Conservation (phyloP, 2,797 vertebrate genomes). For the Synanceia verrucosa region DNA sequence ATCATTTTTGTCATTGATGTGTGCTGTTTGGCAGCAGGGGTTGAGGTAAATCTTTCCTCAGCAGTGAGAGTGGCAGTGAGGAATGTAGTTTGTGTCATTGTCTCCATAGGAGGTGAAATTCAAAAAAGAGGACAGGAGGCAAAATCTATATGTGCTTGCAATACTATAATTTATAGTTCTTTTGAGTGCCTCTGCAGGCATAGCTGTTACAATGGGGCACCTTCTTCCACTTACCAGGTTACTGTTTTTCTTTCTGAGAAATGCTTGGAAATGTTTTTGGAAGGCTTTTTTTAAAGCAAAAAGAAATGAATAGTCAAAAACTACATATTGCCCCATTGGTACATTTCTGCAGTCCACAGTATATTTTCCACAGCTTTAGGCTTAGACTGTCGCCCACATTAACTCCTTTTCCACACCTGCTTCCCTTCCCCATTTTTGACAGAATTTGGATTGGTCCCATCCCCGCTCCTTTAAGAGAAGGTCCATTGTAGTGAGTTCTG, state of each 20-base stretch:
- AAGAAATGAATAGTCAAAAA: neutral
- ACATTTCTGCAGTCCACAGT: neutral
- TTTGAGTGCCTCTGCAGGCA: constrained; percentile 4
- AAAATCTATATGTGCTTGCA: neutral
- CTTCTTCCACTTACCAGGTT: neutral
- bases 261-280: neutral
- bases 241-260: constrained; percentile 21
- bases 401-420: constrained; percentile 50
- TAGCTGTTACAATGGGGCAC: neutral
- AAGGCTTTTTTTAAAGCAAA: neutral
- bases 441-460: constrained; percentile 74
- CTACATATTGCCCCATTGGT: too few relatives aligned
- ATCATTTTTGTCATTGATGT: constrained; percentile 19
- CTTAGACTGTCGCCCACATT: constrained; percentile 24
- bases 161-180: constrained; percentile 20
- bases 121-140: constrained; percentile 1
- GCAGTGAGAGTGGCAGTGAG: neutral
- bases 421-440: constrained; percentile 66
- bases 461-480: constrained; percentile 77
- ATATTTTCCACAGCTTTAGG: neutral
- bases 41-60: constrained; percentile 24
- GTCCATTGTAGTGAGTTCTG: constrained; percentile 84
- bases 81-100: constrained; percentile 27
- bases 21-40: constrained; percentile 17
- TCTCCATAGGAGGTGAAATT: constrained; percentile 17